These are phyloP conservation scores for Conomelus anceps DNA, from an alignment of 2,888 invertebrate genomes.

Conservation along the genomic window DNA sequence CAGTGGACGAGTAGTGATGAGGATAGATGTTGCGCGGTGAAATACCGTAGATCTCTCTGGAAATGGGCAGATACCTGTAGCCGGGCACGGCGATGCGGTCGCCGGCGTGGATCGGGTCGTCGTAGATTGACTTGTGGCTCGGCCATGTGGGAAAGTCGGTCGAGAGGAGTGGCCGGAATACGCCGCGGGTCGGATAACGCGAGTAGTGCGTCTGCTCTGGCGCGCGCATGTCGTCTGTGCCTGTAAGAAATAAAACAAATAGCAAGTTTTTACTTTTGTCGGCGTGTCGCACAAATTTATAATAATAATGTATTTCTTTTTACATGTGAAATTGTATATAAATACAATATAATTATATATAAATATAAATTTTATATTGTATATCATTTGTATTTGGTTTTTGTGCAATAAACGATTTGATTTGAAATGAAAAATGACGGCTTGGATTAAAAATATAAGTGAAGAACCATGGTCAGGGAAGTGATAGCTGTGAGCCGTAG, in stretches of 20 bases:
- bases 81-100: constrained; percentile 82
- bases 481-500: too few species aligned
- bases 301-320: too few species aligned
- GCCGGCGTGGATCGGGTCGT: constrained; percentile 70
- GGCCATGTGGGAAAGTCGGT: constrained; percentile 65
- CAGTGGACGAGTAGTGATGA: constrained; percentile 59
- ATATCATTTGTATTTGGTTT: too few species aligned
- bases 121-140: constrained; percentile 78
- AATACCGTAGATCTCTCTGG: constrained; percentile 84
- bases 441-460: too few species aligned
- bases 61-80: constrained; percentile 85
- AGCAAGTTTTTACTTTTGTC: too few species aligned
- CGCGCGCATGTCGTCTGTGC: constrained; percentile 87
- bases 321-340: too few species aligned
- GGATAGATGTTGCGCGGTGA: constrained; percentile 81
- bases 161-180: constrained; percentile 55
- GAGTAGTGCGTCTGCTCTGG: constrained; percentile 53
- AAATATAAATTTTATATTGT: too few species aligned
- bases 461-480: too few species aligned
- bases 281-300: too few species aligned
- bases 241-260: constrained; percentile 43
- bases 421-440: too few species aligned
- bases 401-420: too few species aligned
- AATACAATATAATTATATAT: too few species aligned
- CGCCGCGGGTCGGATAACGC: constrained; percentile 43